Evolutionary conservation across 2,888 invertebrate species (phyloP), one percentile per base, ranked within the genome.

Genomic region (Sepiola atlantica): DNA sequence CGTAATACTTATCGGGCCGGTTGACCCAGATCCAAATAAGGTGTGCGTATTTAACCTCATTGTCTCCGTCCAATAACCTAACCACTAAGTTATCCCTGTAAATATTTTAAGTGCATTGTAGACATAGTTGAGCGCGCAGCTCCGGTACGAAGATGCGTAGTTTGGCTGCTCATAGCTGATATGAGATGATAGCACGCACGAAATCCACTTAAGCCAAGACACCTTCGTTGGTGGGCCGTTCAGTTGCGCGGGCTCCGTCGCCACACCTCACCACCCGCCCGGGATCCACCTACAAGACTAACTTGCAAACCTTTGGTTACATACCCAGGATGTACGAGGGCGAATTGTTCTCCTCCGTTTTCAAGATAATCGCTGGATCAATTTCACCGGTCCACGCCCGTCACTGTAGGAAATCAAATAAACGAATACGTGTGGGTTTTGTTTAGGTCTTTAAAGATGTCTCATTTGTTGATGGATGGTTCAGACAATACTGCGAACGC

Each of bases 351-450:
- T 77, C 77, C 77, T 77, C 32, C n/a, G 14, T 77, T 45, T 77
- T n/a, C 77, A 77, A 77, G 77, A 77, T 77, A 77, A 77, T 77
- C 77, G 77, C 77, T 77, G 77, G n/a, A 77, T 77, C 77, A n/a
- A n/a, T 77, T 77, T 77, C 77, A 77, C 16, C 77, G n/a, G 77
- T 32, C 77, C 77, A 77, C 77, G 77, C 77, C 77, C 77, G 77
- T 77, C 77, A 77, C 77, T 77, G 14, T 77, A n/a, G 32, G 77
- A 77, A 77, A 77, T n/a, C 77, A 77, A 32, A n/a, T 77, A n/a
- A 77, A 77, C 32, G 77, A 32, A 77, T n/a, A n/a, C 32, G 77
- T 16, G 77, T 77, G 77, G 45, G 77, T n/a, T 77, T 32, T 77
- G 32, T 77, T n/a, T 32, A 18, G 14, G n/a, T 77, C 77, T 77